A percentile compares a stretch with the other conserved stretches of the same genome.
Conservation (phyloP, 2,888 invertebrate genomes). For the Sphinx pinastri region DNA sequence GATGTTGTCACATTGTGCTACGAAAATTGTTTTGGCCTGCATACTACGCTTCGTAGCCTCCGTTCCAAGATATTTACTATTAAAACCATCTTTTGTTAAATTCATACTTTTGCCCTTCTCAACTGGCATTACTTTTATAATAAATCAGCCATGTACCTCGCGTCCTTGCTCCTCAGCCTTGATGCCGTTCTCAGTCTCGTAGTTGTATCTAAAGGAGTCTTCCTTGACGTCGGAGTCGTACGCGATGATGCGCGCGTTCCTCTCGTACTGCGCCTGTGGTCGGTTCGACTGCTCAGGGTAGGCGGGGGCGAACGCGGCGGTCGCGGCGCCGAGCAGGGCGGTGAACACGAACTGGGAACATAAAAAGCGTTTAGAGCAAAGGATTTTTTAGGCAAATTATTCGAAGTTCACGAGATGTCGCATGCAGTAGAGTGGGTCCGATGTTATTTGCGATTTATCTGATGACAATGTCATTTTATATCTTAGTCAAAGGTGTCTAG, state of each 20-base stretch:
- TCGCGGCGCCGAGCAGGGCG: conserved; percentile 68
- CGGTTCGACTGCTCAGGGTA: conserved; percentile 73
- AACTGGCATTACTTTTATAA: too few species aligned
- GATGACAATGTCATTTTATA: too few species aligned
- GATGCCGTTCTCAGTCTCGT: conserved; percentile 78
- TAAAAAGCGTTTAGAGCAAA: background rate
- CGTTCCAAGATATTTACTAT: too few species aligned
- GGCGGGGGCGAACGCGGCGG: conserved; percentile 59
- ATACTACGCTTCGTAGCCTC: too few species aligned
- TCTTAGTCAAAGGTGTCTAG: too few species aligned
- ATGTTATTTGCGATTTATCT: background rate
- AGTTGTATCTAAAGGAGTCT: conserved; percentile 77
- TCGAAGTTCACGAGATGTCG: background rate
- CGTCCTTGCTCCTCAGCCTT: conserved; percentile 77
- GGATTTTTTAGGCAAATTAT: too few species aligned
- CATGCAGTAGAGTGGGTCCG: background rate
- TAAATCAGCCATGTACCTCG: conserved; percentile 54
- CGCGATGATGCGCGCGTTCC: conserved; percentile 69
- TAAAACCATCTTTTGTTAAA: too few species aligned
- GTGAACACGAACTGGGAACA: conserved; percentile 65
- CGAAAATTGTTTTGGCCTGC: too few species aligned
- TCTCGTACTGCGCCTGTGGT: conserved; percentile 69
- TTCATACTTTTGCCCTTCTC: too few species aligned
- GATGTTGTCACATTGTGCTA: too few species aligned
- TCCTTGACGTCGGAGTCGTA: conserved; percentile 74